Evolutionary conservation across 1,140 invertebrate species (phyloP).

Genomic region (Tribolium madens): DNA sequence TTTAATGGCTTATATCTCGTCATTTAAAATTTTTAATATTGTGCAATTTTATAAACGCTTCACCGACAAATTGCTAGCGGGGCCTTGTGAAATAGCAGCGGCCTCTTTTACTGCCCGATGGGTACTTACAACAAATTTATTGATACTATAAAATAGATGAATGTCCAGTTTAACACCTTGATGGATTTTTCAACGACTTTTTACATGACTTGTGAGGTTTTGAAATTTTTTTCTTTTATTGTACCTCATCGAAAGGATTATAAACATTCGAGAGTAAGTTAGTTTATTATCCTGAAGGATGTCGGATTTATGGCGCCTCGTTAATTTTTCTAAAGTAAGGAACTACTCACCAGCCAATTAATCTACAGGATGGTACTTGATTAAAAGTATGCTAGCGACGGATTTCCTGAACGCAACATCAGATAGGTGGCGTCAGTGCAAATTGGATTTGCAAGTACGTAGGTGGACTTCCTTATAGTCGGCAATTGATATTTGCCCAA

Average conservation of each 20-base stretch:
- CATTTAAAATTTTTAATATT: constrained; percentile 44
- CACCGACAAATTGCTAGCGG: constrained; percentile 27
- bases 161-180: constrained; percentile 39
- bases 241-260: not conserved
- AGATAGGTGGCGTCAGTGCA: not conserved
- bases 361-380: constrained; percentile 3
- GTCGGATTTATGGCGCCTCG: constrained; percentile 10
- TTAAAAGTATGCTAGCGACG: not conserved
- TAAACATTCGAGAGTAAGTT: not conserved
- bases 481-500: no score
- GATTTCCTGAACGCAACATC: not conserved
- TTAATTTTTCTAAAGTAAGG: not conserved
- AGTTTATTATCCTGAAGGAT: constrained; percentile 23
- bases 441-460: not conserved
- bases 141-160: constrained; percentile 47
- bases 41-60: constrained; percentile 32
- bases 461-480: no score
- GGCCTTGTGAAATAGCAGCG: constrained; percentile 39
- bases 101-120: constrained; percentile 36
- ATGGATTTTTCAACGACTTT: constrained; percentile 15
- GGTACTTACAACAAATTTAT: constrained; percentile 47
- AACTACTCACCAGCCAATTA: constrained; percentile 11
- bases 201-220: constrained; percentile 7
- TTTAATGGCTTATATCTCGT: constrained; percentile 20
- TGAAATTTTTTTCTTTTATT: constrained; percentile 13